Conservation (phyloP, 2,113 vertebrate genomes). For the Ochotona princeps region DNA sequence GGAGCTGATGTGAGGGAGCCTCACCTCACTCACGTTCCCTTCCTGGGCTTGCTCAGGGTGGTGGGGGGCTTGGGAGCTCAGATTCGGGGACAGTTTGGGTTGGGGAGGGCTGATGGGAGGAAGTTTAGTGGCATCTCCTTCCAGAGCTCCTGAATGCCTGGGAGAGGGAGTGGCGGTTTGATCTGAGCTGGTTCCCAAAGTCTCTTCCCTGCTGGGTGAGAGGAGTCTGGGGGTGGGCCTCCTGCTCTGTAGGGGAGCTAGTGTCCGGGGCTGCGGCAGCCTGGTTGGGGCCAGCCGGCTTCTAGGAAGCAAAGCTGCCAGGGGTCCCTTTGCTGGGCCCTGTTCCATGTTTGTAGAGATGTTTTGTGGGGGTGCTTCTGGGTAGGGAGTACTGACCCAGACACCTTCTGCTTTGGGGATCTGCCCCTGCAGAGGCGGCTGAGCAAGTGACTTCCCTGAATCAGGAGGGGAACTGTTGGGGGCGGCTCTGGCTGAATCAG, state of each 20-base stretch:
- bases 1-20: conserved; percentile 69
- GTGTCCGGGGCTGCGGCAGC: conserved; percentile 71
- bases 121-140: conserved; percentile 63
- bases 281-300: conserved; percentile 68
- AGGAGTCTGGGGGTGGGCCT: conserved; percentile 67
- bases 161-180: neutral
- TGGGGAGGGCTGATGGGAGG: conserved; percentile 60
- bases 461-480: neutral
- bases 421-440: neutral
- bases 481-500: neutral
- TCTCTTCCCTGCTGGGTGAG: conserved; percentile 40
- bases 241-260: conserved; percentile 73
- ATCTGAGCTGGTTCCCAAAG: neutral
- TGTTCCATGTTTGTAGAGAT: neutral
- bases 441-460: neutral
- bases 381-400: conserved; percentile 54
- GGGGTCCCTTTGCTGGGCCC: neutral
- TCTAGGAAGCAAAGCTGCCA: neutral
- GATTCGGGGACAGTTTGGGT: neutral
- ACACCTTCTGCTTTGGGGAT: neutral
- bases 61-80: neutral
- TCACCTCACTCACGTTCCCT: conserved; percentile 55
- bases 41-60: conserved; percentile 24
- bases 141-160: neutral
- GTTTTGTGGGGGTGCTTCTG: neutral